phyloP scores from a whole-genome alignment of 1,140 invertebrate species.

The Andrena cerasifolii region DNA sequence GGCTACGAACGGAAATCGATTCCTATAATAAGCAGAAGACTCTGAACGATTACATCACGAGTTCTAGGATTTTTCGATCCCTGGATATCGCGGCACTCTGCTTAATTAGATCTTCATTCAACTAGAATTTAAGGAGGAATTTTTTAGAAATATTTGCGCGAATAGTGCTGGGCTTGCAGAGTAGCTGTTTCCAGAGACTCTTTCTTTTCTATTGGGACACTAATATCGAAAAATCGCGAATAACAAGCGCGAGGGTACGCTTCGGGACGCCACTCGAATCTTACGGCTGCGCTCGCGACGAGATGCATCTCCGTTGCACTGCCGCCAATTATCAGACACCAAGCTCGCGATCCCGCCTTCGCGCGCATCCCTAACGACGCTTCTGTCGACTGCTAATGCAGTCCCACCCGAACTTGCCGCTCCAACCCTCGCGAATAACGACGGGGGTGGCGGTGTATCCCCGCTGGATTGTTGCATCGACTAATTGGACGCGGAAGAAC shows the following conservation, averaged over 20 bases:
- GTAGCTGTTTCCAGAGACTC: too few relatives aligned
- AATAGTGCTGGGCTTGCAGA: too few relatives aligned
- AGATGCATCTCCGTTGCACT: not conserved
- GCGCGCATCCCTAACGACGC: slow-evolving; percentile 26
- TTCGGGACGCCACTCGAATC: not conserved
- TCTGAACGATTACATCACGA: not conserved
- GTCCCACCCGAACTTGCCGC: not conserved
- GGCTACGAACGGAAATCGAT: not conserved
- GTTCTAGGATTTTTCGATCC: slow-evolving; percentile 11
- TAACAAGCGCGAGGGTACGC: not conserved
- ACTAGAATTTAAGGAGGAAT: too few relatives aligned
- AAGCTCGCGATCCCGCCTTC: not conserved
- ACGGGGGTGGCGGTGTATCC: not conserved
- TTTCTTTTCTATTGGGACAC: too few relatives aligned
- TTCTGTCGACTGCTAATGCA: slow-evolving; percentile 16
- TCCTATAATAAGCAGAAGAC: not conserved
- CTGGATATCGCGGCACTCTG: too few relatives aligned
- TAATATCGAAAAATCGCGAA: not conserved
- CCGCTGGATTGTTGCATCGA: slow-evolving; percentile 20
- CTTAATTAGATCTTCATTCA: too few relatives aligned
- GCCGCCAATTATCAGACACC: slow-evolving; percentile 20
- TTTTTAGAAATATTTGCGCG: too few relatives aligned
- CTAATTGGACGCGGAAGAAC: slow-evolving; percentile 34
- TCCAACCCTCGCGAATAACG: slow-evolving; percentile 2
- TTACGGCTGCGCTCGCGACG: not conserved